A percentile compares a stretch with the other conserved stretches of the same genome.
Conservation (phyloP, 1,140 invertebrate species). For the Periplaneta americana region DNA sequence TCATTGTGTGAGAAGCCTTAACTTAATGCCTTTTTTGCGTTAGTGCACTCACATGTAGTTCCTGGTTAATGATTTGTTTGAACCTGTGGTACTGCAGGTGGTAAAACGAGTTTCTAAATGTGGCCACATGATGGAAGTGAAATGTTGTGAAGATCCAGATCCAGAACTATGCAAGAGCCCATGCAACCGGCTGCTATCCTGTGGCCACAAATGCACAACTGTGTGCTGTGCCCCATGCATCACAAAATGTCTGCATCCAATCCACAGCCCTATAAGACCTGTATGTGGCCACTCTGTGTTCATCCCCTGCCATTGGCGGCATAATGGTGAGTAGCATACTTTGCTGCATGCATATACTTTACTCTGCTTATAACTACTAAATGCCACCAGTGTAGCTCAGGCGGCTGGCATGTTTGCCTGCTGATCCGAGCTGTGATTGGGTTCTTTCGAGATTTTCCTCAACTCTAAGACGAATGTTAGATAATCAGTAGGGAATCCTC, state of each 20-base stretch:
- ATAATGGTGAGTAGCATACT: background rate
- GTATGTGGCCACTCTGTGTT: constrained; percentile 40
- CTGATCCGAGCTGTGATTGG: too few relatives aligned
- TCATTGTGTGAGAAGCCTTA: too few relatives aligned
- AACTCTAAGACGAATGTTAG: too few relatives aligned
- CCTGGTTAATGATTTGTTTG: too few relatives aligned
- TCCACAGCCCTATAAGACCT: constrained; percentile 24
- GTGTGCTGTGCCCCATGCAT: constrained; percentile 37
- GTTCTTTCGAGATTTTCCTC: too few relatives aligned
- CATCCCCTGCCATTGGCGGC: constrained; percentile 33
- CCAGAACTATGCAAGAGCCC: constrained; percentile 30
- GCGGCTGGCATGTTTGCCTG: too few relatives aligned
- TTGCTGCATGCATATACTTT: background rate
- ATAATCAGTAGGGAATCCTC: too few relatives aligned
- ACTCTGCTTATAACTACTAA: too few relatives aligned
- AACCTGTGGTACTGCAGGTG: too few relatives aligned
- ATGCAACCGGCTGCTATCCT: constrained; percentile 35
- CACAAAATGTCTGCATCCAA: constrained; percentile 28
- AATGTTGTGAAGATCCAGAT: constrained; percentile 30
- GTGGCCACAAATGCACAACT: constrained; percentile 40
- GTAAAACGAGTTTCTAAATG: constrained; percentile 39
- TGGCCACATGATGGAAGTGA: constrained; percentile 34
- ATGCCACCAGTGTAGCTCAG: too few relatives aligned
- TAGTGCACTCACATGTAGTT: too few relatives aligned
- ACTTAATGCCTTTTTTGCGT: too few relatives aligned